Percentiles rank a stretch among this genome's conserved stretches.
These are phyloP conservation scores for Augochlora pura DNA, from an alignment of 1,140 invertebrate genomes.

Conservation along the genomic window DNA sequence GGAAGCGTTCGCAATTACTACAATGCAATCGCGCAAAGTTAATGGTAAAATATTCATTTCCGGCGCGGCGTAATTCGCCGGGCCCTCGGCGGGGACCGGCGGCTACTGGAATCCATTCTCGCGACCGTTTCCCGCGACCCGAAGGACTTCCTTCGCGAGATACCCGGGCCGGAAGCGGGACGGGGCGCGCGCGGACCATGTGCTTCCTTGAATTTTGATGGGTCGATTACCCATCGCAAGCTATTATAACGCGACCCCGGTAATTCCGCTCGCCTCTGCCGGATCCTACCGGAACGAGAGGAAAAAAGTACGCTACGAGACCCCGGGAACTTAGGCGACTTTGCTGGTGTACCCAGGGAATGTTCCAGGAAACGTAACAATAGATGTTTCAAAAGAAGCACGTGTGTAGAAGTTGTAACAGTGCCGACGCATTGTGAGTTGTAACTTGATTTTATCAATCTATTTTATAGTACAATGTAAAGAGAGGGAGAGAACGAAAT, in stretches of 20 bases:
- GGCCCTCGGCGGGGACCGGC: neutral
- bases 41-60: conserved; percentile 78
- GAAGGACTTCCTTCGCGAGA: conserved; percentile 6
- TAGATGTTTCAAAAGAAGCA: too few relatives aligned
- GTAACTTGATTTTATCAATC: too few relatives aligned
- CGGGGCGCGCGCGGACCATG: neutral
- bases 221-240: conserved; percentile 12
- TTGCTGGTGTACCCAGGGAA: too few relatives aligned
- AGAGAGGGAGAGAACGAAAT: too few relatives aligned
- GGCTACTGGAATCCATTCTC: conserved; percentile 15
- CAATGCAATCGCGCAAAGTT: conserved; percentile 75
- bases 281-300: too few relatives aligned
- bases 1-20: conserved; percentile 77
- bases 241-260: neutral
- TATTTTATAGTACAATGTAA: too few relatives aligned
- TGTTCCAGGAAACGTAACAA: too few relatives aligned
- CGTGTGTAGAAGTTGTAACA: too few relatives aligned
- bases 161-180: conserved; percentile 26
- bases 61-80: conserved; percentile 57
- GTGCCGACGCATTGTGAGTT: too few relatives aligned
- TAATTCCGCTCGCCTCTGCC: neutral
- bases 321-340: too few relatives aligned
- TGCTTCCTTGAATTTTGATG: conserved; percentile 50
- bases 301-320: too few relatives aligned
- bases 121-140: conserved; percentile 3